Conservation (phyloP, 2,888 invertebrate species). For the Euphydryas editha region DNA sequence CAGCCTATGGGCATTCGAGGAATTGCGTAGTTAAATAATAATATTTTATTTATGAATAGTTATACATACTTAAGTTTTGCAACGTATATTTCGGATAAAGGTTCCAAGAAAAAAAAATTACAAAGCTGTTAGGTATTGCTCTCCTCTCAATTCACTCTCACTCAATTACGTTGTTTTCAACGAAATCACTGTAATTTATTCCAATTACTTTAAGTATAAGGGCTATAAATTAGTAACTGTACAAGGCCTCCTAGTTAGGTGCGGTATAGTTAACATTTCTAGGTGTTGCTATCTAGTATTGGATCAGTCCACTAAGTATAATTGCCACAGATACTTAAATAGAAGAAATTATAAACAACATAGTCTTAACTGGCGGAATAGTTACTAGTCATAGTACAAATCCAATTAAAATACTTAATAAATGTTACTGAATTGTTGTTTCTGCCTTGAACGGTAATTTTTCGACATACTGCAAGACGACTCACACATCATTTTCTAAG, state of each 20-base stretch:
- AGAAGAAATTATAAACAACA: neutral
- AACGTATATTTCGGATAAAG: neutral
- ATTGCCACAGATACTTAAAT: slow-evolving; percentile 54
- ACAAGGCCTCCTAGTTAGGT: slow-evolving; percentile 20
- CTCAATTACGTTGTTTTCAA: neutral
- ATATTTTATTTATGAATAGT: neutral
- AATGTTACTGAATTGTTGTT: neutral
- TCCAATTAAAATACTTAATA: neutral
- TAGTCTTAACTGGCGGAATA: neutral
- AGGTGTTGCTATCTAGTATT: slow-evolving; percentile 57
- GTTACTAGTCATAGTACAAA: neutral
- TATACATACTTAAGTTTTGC: too few species aligned
- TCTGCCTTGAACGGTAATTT: neutral
- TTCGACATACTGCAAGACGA: slow-evolving; percentile 1
- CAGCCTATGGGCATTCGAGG: neutral
- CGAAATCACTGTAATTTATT: neutral
- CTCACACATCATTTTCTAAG: neutral
- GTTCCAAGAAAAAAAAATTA: neutral
- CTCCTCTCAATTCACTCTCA: neutral
- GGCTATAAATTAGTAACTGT: neutral
- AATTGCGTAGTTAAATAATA: neutral
- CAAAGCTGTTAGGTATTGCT: neutral
- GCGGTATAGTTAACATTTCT: slow-evolving; percentile 27
- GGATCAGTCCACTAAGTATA: slow-evolving; percentile 61
- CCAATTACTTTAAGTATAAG: slow-evolving; percentile 3